A percentile compares a stretch with the other conserved stretches of the same genome.
Conservation (phyloP, 2,888 invertebrate species). For the Hydraecia micacea region DNA sequence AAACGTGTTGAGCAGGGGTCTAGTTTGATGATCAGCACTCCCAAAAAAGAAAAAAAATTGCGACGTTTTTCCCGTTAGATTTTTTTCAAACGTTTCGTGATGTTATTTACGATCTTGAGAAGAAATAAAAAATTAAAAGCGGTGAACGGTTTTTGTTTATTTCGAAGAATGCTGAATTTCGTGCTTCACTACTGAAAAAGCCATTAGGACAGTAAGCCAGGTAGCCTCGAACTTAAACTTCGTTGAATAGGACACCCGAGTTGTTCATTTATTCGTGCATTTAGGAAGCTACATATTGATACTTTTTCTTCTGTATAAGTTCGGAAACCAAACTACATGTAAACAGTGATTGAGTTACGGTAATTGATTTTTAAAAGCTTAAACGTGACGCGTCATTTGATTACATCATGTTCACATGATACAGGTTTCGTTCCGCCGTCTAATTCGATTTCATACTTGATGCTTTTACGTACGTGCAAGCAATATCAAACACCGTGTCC, state of each 20-base stretch:
- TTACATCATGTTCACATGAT: slow-evolving; percentile 79
- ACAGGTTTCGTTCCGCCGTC: slow-evolving; percentile 78
- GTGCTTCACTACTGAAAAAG: slow-evolving; percentile 37
- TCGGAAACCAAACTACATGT: slow-evolving; percentile 24
- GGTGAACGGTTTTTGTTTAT: slow-evolving; percentile 22
- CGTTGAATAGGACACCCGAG: background rate
- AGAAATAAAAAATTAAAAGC: slow-evolving; percentile 27
- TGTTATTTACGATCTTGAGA: slow-evolving; percentile 47
- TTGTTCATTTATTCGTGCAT: slow-evolving; percentile 7
- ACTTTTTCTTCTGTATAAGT: slow-evolving; percentile 1
- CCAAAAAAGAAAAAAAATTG: slow-evolving; percentile 51
- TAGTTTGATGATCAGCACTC: slow-evolving; percentile 67
- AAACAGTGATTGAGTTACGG: slow-evolving; percentile 68
- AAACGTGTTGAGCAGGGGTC: slow-evolving; percentile 62
- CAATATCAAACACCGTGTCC: slow-evolving; percentile 82
- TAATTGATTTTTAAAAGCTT: slow-evolving; percentile 77
- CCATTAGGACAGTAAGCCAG: background rate
- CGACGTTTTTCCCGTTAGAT: slow-evolving; percentile 32
- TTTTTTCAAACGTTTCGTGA: slow-evolving; percentile 45
- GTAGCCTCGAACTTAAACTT: slow-evolving; percentile 1
- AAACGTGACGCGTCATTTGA: slow-evolving; percentile 78
- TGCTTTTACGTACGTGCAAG: slow-evolving; percentile 80
- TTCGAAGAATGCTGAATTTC: slow-evolving; percentile 25
- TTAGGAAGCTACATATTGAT: background rate
- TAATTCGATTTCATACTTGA: slow-evolving; percentile 81